A percentile compares a stretch with the other conserved stretches of the same genome.
Conservation (phyloP, 2,888 invertebrate genomes). For the Xiphydria camelus region DNA sequence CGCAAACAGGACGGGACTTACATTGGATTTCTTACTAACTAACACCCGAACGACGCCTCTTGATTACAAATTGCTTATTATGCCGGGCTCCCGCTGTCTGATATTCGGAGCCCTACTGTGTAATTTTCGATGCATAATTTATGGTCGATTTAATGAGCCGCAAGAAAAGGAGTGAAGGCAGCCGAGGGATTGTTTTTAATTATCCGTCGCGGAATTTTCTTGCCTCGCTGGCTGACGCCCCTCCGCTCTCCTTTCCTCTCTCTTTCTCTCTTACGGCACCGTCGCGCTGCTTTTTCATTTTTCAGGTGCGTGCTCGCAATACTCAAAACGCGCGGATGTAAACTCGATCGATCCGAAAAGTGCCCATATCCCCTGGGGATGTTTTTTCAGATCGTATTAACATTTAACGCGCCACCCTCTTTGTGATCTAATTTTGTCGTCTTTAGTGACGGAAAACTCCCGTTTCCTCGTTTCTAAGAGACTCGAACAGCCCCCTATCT, state of each 20-base stretch:
- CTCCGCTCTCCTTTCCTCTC: no score
- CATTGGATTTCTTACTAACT: slow-evolving; percentile 47
- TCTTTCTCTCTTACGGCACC: no score
- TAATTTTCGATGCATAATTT: slow-evolving; percentile 59
- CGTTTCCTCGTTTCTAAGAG: no score
- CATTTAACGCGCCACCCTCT: no score
- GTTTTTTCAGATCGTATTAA: no score
- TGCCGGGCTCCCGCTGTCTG: slow-evolving; percentile 34
- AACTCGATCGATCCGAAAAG: no score
- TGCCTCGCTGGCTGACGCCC: not conserved
- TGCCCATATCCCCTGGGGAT: no score
- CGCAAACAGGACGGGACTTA: slow-evolving; percentile 8
- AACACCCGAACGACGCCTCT: slow-evolving; percentile 53
- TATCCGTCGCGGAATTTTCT: slow-evolving; percentile 44
- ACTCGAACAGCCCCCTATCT: no score
- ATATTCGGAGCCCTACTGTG: slow-evolving; percentile 42
- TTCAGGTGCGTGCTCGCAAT: not conserved
- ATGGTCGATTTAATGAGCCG: slow-evolving; percentile 57
- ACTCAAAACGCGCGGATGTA: not conserved
- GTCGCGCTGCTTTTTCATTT: not conserved
- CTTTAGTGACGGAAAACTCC: no score
- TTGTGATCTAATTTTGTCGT: no score
- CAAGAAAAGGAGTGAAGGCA: slow-evolving; percentile 50
- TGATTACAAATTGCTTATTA: slow-evolving; percentile 59
- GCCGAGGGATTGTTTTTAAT: slow-evolving; percentile 55